Percentiles rank a stretch among this genome's conserved stretches.
Conservation (phyloP, 2,797 vertebrate genomes). For the Molossus molossus region DNA sequence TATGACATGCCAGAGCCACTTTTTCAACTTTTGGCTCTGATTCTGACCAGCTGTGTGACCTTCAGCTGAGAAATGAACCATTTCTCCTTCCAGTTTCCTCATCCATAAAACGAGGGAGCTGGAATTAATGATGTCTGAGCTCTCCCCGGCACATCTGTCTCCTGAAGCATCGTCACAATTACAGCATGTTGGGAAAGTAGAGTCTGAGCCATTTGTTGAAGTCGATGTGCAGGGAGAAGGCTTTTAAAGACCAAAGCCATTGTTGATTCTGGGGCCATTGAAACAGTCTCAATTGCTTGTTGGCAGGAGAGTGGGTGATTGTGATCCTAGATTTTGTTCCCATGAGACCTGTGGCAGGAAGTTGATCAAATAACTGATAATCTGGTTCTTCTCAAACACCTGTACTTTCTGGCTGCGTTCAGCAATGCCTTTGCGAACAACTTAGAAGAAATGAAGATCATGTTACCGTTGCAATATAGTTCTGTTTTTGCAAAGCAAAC, state of each 20-base stretch:
- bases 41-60: constrained; percentile 77
- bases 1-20: constrained; percentile 30
- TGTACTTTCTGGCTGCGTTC: constrained; percentile 60
- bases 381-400: constrained; percentile 72
- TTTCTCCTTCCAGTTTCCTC: constrained; percentile 58
- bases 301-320: background rate
- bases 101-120: background rate
- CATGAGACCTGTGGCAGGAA: constrained; percentile 70
- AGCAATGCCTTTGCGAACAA: constrained; percentile 54
- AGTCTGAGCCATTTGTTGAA: background rate
- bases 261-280: background rate
- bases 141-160: background rate
- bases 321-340: constrained; percentile 36
- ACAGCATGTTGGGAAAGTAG: background rate
- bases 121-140: background rate
- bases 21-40: constrained; percentile 74
- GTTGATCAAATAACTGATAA: constrained; percentile 48
- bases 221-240: background rate
- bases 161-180: background rate
- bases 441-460: constrained; percentile 24
- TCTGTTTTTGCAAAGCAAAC: constrained; percentile 35
- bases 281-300: background rate
- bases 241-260: background rate
- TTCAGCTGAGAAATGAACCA: constrained; percentile 60
- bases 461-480: background rate